Evolutionary conservation across 2,888 invertebrate species (phyloP), one percentile per base, ranked within the genome.

Genomic region (Synanthedon formicaeformis): DNA sequence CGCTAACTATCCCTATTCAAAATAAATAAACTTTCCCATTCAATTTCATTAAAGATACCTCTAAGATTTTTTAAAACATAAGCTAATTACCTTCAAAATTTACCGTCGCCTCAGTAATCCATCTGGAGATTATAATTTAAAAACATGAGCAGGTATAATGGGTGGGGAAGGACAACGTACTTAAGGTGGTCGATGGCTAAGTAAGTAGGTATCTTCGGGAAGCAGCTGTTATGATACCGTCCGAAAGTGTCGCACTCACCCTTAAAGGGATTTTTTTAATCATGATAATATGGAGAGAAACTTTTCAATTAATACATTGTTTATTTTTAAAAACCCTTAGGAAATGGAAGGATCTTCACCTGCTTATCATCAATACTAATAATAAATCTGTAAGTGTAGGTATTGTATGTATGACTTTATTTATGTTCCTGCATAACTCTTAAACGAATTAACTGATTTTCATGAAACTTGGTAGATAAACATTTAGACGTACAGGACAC

Each of bases 181-280:
- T 65, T 64, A 68, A 70, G 75, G 71, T 75, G 75, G 74, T 69
- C 78, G 80, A 78, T 78, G 76, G 74, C 82, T 83, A 85, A 85
- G 84, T 85, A 84, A 82, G 81, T 77, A 79, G 80, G 85, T 84
- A 86, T 87, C 83, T 75, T 71, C 74, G 75, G 34, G 83, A 71
- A 80, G 78, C 87, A 86, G 85, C 86, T 87, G 84, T 78, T 84
- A 80, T 83, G 84, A 84, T 82, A 84, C 82, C 81, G 78, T 73
- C 75, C 79, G 75, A 78, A 66, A 70, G 81, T 83, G 84, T 81
- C 80, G 78, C 81, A 76, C 75, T 83, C 83, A 76, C 76, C 79
- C 79, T 78, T 75, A 79, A 78, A 74, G 66, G 71, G 62, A 67
- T 75, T 78, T 81, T 77, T 73, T 65, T 52, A 56, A 54, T 40